Evolutionary conservation across 2,113 vertebrate species (phyloP), one percentile per base, ranked within the genome.

Genomic region (Gobius niger): DNA sequence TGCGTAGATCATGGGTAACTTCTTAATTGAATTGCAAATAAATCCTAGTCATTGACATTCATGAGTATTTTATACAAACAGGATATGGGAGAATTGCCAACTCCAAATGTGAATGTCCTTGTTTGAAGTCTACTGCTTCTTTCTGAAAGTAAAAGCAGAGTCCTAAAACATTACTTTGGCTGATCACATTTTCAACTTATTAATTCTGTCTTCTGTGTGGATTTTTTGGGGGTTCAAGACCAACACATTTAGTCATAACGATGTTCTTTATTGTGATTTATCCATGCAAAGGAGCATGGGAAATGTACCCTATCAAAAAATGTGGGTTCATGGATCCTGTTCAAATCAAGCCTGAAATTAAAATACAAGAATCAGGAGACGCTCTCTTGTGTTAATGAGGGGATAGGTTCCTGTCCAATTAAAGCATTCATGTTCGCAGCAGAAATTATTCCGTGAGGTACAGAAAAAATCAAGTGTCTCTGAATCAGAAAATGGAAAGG

Each of bases 401-500:
- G 54, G 54, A 57, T 57, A 57, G 54, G 54, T 57, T 57, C 11
- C 54, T 57, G 54, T 57, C 54, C 54, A 57, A 57, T 57, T 57
- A 57, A 57, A 40, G 5, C 24, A 57, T 24, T 57, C 54, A 15
- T 57, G 54, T 57, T 57, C 54, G 40, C 54, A 57, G n/a, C 24
- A 40, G 54, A 57, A 19, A 57, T 57, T 57, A 57, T 34, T 24
- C 54, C 5, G 54, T 15, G 34, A 57, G 19, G 54, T 34, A 12
- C 40, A 57, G 54, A 57, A 10, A 2, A 40, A 57, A 40, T 57
- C 19, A 57, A 14, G 11, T 34, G 24, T 7, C 54, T 57, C 40
- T 57, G 54, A 57, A 14, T 11, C 24, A 57, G 24, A 34, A 34
- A 34, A 34, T 34, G 24, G 24, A 34, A 34, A 34, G 24, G 24